Evolutionary conservation across 2,113 vertebrate genomes (phyloP), one percentile per base, ranked within the genome.

Genomic region (Aviceda subcristata): DNA sequence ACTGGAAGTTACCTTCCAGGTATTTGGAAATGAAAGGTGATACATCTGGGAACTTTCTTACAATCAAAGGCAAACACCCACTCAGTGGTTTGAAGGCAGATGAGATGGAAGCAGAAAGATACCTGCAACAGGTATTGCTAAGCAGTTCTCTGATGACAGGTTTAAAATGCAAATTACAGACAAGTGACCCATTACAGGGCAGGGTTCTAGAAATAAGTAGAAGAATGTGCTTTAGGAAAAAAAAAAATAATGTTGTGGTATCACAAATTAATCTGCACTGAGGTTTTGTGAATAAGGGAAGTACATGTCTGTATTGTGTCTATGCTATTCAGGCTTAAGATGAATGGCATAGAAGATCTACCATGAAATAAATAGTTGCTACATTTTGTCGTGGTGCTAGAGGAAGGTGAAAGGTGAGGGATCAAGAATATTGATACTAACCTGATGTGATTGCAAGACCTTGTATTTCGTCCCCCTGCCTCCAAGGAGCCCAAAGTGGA

Each of bases 21-120:
- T 80, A 83, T 92, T 92, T 90, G 62, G 85, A 93, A 97, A 95
- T 62, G 34, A 82, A 95, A 94, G 67, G 18, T 86, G 66, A 76
- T 67, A 50, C 45, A 86, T 67, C 71, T 93, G 90, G 78, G 88
- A 95, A 94, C 78, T 90, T 93, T 88, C 87, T 87, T 79, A 45
- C 41, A 93, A 62, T 88, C 71, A 94, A 90, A 93, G 69, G 20
- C 53, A 79, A 92, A 88, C 93, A 83, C 59, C 88, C 75, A 94
- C 88, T 88, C 72, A 67, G 21, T 71, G 55, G 45, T 88, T 95
- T 95, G 86, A 94, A 93, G n/a, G 45, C n/a, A 95, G 68, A 56
- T 92, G 67, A 88, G 88, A 80, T 59, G 43, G n/a, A 93, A 51
- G 38, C 30, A 81, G 67, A 76, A 88, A 84, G 85, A 88, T 80